Percentiles rank a stretch among this genome's conserved stretches.
Conservation (phyloP, 1,140 invertebrate genomes). For the Scaptomyza graminum region DNA sequence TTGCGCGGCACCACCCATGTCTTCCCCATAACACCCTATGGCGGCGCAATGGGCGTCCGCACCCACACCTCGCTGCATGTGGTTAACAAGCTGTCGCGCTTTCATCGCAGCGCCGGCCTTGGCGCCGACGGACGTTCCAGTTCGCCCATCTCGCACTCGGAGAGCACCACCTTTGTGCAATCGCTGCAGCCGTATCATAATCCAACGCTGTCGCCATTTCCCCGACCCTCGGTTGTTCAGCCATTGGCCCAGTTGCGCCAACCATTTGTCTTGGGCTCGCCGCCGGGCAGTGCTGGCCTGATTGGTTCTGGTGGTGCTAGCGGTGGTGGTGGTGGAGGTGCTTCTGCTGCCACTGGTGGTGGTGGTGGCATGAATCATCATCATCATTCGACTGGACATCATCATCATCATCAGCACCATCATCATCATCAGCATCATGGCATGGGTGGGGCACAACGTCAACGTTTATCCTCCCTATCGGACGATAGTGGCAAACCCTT, state of each 20-base stretch:
- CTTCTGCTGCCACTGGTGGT: conserved; percentile 23
- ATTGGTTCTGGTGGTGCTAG: conserved; percentile 15
- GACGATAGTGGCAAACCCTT: conserved; percentile 88
- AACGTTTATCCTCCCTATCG: conserved; percentile 87
- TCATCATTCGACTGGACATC: conserved; percentile 11
- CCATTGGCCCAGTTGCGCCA: conserved; percentile 95
- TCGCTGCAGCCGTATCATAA: conserved; percentile 90
- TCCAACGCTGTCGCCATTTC: conserved; percentile 94
- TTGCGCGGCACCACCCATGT: conserved; percentile 98
- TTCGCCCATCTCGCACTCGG: conserved; percentile 88
- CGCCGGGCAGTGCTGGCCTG: conserved; percentile 51
- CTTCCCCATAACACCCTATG: conserved; percentile 98
- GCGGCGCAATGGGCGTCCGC: conserved; percentile 94
- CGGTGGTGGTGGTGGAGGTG: conserved; percentile 10
- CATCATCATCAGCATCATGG: conserved; percentile 3
- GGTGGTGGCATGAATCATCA: neutral
- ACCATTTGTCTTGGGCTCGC: conserved; percentile 85
- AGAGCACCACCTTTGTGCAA: conserved; percentile 84
- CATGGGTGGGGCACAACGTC: conserved; percentile 83
- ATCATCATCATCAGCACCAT: neutral
- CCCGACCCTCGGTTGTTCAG: conserved; percentile 90
- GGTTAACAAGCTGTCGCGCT: conserved; percentile 97
- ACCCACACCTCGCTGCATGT: conserved; percentile 97
- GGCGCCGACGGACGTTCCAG: conserved; percentile 89
- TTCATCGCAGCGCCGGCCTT: conserved; percentile 97